Evolutionary conservation across 2,888 invertebrate species (phyloP), one percentile per base, ranked within the genome.

Genomic region (Patella pellucida): DNA sequence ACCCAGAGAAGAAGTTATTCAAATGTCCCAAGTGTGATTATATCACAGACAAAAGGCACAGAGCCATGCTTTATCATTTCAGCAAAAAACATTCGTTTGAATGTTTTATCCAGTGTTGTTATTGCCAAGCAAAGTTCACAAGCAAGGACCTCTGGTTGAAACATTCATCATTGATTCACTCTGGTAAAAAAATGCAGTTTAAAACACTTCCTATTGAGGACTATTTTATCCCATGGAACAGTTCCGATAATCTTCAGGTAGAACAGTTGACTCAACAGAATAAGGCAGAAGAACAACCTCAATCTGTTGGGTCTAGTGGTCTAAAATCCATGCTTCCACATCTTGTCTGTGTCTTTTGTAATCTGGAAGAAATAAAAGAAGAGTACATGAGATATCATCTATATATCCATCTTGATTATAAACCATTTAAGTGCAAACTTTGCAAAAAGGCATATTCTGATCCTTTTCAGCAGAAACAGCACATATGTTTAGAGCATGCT

Each of bases 101-200:
- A 19, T 56, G 62, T 5, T 54, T 70, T 15, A 19, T 74, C 16
- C 51, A 70, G 51, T 74, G 74, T 67, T 50, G 7, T 16, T 19
- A 74, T 62, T 74, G 74, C 51, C 11, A 16, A 11, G 74, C 71
- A 50, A 19, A 51, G 23, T 74, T 16, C 51, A 51, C 54, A 12
- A 56, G n/a, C 50, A 71, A n/a, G 15, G 51, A 70, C 23, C 15
- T 15, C 14, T 14, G 70, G 23, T 67, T 62, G 52, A 74, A 31
- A 52, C 74, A 74, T 67, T 67, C 67, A 16, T 27, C 27, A n/a
- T 74, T 74, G 19, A 31, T 74, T 12, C 74, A 74, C 52, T 70
- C 70, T 52, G 74, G 70, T 16, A 62, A 71, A 50, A 19, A 50
- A 16, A 31, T 70, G 5, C 56, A 67, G 23, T 62, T 51, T 19